These are phyloP conservation scores for Echinarachnius parma DNA, from an alignment of 53 echinoderm and acorn worm genomes.

Conservation along the genomic window DNA sequence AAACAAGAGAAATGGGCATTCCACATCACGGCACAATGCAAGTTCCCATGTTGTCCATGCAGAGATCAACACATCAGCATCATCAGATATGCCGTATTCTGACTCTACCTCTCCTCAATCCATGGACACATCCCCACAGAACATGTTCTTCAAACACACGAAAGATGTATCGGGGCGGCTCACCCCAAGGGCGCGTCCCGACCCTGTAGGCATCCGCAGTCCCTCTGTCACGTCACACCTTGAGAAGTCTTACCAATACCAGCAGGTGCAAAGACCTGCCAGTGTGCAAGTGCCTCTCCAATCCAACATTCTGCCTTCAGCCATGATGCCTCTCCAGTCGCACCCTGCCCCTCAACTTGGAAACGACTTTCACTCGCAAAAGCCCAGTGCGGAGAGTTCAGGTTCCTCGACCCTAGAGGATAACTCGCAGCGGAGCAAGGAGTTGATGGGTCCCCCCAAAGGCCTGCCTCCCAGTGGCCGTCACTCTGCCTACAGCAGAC, in stretches of 20 bases:
- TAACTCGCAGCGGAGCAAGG: constrained; percentile 40
- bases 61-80: constrained; percentile 60
- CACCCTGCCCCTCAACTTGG: neutral
- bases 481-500: constrained; percentile 56
- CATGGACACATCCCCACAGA: constrained; percentile 63
- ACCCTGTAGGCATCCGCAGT: constrained; percentile 69
- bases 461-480: constrained; percentile 67
- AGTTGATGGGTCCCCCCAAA: constrained; percentile 30
- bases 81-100: constrained; percentile 69
- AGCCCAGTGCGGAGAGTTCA: constrained; percentile 37
- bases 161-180: constrained; percentile 60
- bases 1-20: constrained; percentile 49
- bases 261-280: constrained; percentile 28
- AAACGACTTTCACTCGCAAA: constrained; percentile 1
- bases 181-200: constrained; percentile 86
- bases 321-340: neutral
- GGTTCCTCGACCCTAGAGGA: constrained; percentile 39
- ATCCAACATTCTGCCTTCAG: constrained; percentile 13
- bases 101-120: constrained; percentile 68
- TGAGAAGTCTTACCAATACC: neutral
- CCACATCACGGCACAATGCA: constrained; percentile 2
- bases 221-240: constrained; percentile 25
- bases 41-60: constrained; percentile 62
- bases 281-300: constrained; percentile 49
- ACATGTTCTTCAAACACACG: constrained; percentile 28